phyloP scores from a whole-genome alignment of 1,140 invertebrate genomes.

The Drosophila watanabei region DNA sequence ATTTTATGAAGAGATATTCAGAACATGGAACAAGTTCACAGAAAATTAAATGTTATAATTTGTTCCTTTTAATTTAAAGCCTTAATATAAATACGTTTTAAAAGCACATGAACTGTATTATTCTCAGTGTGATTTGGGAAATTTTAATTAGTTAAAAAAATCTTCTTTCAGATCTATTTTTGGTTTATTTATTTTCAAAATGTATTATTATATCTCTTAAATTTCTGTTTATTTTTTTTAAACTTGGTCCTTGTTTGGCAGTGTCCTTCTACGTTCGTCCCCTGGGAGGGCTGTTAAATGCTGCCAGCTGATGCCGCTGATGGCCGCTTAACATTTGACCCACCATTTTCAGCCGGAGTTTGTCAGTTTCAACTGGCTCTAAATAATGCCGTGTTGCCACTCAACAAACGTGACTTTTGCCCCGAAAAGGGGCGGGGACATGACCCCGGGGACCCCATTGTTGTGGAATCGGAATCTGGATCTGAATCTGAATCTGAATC shows the following conservation, averaged over 20 bases:
- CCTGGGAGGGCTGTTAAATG: slow-evolving; percentile 9
- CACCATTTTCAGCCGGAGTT: slow-evolving; percentile 23
- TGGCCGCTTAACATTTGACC: slow-evolving; percentile 45
- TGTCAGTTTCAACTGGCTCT: slow-evolving; percentile 39
- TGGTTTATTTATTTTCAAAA: not conserved
- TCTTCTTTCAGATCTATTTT: not conserved
- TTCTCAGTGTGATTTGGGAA: too few species aligned
- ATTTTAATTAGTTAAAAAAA: too few species aligned
- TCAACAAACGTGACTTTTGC: slow-evolving; percentile 45
- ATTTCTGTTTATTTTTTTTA: not conserved
- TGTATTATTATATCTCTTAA: not conserved
- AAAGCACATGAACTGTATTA: too few species aligned
- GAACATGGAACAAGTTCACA: too few species aligned
- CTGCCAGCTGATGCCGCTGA: slow-evolving; percentile 42
- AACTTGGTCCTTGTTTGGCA: not conserved
- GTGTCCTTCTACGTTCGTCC: not conserved
- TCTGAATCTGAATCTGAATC: slow-evolving; percentile 27
- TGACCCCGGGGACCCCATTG: slow-evolving; percentile 17
- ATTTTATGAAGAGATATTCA: too few species aligned
- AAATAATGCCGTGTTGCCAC: slow-evolving; percentile 44
- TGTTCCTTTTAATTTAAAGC: too few species aligned
- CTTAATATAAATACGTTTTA: too few species aligned
- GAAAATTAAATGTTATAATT: too few species aligned
- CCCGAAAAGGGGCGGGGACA: not conserved
- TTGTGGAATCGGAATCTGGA: slow-evolving; percentile 32